Evolutionary conservation across 2,113 vertebrate genomes (phyloP).

Genomic region (Sprattus sprattus): DNA sequence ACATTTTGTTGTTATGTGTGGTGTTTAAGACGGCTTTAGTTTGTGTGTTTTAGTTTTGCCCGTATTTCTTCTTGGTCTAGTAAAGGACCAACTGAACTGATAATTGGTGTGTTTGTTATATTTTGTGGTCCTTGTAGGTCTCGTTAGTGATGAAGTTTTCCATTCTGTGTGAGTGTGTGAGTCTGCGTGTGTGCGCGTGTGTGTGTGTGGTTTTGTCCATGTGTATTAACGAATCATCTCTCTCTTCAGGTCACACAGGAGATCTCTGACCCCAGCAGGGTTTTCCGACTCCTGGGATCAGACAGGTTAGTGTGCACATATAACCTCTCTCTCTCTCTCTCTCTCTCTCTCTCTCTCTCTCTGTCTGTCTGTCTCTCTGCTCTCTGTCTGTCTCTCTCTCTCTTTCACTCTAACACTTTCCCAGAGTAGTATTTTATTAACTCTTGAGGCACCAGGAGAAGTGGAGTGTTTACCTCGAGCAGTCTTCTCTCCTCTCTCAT

Average conservation of each 20-base stretch:
- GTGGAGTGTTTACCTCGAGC: not conserved
- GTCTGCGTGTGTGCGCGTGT: not conserved
- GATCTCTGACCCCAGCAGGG: conserved; percentile 93
- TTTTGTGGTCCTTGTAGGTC: not conserved
- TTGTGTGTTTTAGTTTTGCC: not conserved
- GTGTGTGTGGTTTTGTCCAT: not conserved
- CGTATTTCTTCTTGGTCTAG: not conserved
- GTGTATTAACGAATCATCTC: conserved; percentile 22
- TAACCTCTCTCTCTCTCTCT: not conserved
- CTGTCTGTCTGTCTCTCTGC: not conserved
- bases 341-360: not conserved
- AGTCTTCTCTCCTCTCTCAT: not conserved
- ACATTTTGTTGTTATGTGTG: not conserved
- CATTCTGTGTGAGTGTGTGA: not conserved
- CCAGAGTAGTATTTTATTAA: not conserved
- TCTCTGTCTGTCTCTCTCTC: not conserved
- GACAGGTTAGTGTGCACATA: conserved; percentile 82
- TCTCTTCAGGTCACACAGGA: conserved; percentile 89
- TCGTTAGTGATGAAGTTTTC: not conserved
- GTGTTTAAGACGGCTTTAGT: not conserved
- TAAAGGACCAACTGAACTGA: not conserved
- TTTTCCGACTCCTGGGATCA: conserved; percentile 92
- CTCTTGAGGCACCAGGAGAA: not conserved
- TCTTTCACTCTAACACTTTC: not conserved
- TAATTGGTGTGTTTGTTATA: not conserved